A percentile compares a stretch with the other conserved stretches of the same genome.
Conservation (phyloP, 1,140 invertebrate species). For the Meloidogyne floridensis region DNA sequence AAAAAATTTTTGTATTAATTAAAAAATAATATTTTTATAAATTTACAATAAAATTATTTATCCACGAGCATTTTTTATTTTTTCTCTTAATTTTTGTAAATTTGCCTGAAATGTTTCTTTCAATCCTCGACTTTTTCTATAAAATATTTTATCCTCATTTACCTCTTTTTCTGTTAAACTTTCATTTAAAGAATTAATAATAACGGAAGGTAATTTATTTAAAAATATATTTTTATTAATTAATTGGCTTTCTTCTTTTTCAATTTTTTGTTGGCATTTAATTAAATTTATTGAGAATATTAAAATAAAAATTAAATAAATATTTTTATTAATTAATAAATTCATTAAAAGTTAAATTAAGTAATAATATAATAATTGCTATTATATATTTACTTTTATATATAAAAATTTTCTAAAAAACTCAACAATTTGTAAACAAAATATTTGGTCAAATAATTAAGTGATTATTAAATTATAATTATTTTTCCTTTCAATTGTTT, state of each 20-base stretch:
- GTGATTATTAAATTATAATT: too few relatives aligned
- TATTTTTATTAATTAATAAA: conserved; percentile 8
- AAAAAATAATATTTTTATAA: too few relatives aligned
- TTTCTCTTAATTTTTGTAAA: conserved; percentile 6
- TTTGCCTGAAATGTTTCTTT: conserved; percentile 3
- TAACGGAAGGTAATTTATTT: background rate
- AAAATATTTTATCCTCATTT: background rate
- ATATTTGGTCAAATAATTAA: too few relatives aligned
- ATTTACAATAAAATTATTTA: background rate
- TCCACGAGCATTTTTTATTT: background rate
- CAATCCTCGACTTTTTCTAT: background rate
- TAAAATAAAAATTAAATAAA: background rate
- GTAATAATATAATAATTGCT: background rate
- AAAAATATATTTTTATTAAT: too few relatives aligned
- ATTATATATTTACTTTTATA: background rate
- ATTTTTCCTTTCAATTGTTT: too few relatives aligned
- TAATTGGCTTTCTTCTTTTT: background rate
- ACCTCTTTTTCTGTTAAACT: background rate
- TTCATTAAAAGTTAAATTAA: background rate
- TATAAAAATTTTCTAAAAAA: too few relatives aligned
- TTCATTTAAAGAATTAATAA: background rate
- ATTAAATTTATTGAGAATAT: background rate
- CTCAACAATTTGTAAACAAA: too few relatives aligned
- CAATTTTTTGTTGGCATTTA: background rate
- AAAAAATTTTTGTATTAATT: too few relatives aligned